Base-by-base conservation (phyloP, 64 coral and sea anemone species). In the Stichodactyla mertensii region DNA sequence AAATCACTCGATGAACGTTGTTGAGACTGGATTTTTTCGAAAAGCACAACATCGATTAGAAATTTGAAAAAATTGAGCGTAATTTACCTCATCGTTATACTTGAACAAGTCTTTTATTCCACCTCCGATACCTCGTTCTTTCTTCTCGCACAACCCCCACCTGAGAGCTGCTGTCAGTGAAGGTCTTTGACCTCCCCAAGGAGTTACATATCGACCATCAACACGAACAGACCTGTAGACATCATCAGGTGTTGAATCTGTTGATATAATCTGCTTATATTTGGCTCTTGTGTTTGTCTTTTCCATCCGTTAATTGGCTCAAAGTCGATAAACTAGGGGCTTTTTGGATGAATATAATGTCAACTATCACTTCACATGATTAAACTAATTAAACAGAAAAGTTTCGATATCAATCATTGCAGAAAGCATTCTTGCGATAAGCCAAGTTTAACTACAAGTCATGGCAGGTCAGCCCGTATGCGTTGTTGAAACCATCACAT, bases 121-220 rank as follows among this genome's bases (percentile, higher is more conserved):
- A 18, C 83, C 89, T 5, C 85, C 77, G 3, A 91, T 55, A 6
- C 90, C 90, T 51, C 90, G 84, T 57, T 91, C 90, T 26, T 64
- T 86, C 64, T 83, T 87, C 78, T 87, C 85, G 4, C 20, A 20
- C 5, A 87, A 71, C 31, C 16, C 54, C 84, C 84, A 91, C 57
- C 79, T 86, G 12, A 91, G 23, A 15, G 55, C 77, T 26, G 83
- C 54, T 22, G 31, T 10, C 4, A 28, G 8, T 82, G 90, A 87
- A 67, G 90, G 90, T 13, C 61, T 51, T 56, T 78, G 27, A 45
- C 74, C 86, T 12, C 78, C 78, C 90, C 90, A 91, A 51, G 90
- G 90, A 55, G 55, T 79, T 52, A 91, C 90, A 83, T 87, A 91
- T 27, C 85, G 74, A 36, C 85, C 90, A 82, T 91, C 87, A 14